Conservation (phyloP, 1,140 invertebrate species). For the Drosophila ogumai region DNA sequence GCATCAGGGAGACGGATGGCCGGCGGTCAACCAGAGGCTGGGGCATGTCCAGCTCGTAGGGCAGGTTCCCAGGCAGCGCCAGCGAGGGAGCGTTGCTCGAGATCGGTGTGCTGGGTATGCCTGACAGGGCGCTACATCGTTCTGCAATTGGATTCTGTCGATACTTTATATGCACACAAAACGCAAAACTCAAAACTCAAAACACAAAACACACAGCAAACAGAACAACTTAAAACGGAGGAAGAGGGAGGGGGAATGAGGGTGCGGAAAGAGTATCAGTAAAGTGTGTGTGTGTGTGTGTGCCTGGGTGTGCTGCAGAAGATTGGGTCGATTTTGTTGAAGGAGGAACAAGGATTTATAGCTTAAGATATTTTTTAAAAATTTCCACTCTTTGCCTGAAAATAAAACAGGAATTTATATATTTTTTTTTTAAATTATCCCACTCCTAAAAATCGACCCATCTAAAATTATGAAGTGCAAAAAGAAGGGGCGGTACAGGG, state of each 20-base stretch:
- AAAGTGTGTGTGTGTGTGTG: constrained; percentile 20
- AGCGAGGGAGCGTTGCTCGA: constrained; percentile 77
- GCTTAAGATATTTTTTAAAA: background rate
- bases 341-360: background rate
- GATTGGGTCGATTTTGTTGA: background rate
- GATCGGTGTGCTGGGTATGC: constrained; percentile 81
- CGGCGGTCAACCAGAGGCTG: constrained; percentile 86
- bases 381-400: background rate
- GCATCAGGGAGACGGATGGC: constrained; percentile 85
- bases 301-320: background rate
- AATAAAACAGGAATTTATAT: background rate
- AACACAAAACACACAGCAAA: constrained; percentile 39
- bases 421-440: background rate
- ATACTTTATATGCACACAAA: constrained; percentile 77
- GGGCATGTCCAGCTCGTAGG: constrained; percentile 86
- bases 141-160: constrained; percentile 83
- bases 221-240: constrained; percentile 31
- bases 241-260: background rate
- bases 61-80: constrained; percentile 69
- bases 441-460: constrained; percentile 8
- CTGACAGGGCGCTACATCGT: constrained; percentile 86
- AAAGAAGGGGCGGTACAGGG: background rate
- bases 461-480: constrained; percentile 3
- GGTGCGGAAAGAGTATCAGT: constrained; percentile 1
- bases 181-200: constrained; percentile 35